Conservation (phyloP, 1,140 invertebrate genomes). For the Drosophila bifasciata region DNA sequence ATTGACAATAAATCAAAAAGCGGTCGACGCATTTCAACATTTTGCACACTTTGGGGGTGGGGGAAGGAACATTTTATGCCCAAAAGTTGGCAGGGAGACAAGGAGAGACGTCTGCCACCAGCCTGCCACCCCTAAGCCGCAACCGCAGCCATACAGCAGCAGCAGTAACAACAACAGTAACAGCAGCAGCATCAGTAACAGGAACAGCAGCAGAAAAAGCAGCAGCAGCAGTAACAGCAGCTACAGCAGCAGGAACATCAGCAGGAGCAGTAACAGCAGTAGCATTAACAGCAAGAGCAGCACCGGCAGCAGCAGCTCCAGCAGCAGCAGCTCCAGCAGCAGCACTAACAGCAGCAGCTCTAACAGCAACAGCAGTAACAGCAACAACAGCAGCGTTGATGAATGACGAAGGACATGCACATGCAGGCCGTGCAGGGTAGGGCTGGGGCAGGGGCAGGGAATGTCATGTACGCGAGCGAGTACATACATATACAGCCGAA, state of each 20-base stretch:
- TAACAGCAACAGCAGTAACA: constrained; percentile 22
- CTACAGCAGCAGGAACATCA: constrained; percentile 10
- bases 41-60: constrained; percentile 39
- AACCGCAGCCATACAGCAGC: constrained; percentile 43
- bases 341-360: constrained; percentile 1
- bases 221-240: constrained; percentile 68
- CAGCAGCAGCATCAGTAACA: constrained; percentile 24
- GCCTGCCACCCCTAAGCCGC: constrained; percentile 71
- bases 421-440: constrained; percentile 24
- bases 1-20: constrained; percentile 78
- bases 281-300: constrained; percentile 55
- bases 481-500: too few relatives aligned
- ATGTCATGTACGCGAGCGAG: too few relatives aligned
- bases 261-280: too few relatives aligned
- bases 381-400: constrained; percentile 63
- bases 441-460: too few relatives aligned
- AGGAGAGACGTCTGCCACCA: background rate
- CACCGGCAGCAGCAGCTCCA: too few relatives aligned
- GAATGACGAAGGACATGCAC: constrained; percentile 77
- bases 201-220: constrained; percentile 58
- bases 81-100: constrained; percentile 18
- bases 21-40: constrained; percentile 58
- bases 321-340: constrained; percentile 46
- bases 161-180: background rate
- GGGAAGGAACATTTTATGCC: constrained; percentile 37